Percentiles rank a stretch among this genome's conserved stretches.
Evolutionary conservation across 35 echinoderm and acorn worm species (phyloP).

Genomic region (Apostichopus parvimensis): DNA sequence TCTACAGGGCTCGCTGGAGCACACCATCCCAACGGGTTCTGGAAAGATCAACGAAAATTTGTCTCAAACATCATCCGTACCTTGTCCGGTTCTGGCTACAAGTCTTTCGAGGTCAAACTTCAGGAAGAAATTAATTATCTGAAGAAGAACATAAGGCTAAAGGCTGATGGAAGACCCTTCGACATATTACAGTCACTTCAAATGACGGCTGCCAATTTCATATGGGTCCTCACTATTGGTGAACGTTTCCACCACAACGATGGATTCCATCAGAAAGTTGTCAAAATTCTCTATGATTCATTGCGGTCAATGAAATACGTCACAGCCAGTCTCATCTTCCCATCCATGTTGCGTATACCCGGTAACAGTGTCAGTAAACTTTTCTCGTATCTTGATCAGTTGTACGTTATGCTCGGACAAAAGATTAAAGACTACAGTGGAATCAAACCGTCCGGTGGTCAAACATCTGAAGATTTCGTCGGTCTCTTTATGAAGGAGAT

Average conservation of each 20-base stretch:
- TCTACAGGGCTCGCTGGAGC: conserved; percentile 35
- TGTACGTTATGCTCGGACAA: conserved; percentile 2
- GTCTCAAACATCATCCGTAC: background rate
- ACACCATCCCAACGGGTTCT: conserved; percentile 43
- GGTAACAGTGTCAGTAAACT: conserved; percentile 34
- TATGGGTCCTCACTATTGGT: conserved; percentile 5
- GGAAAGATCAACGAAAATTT: conserved; percentile 38
- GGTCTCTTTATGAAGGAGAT: conserved; percentile 40
- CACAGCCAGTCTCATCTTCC: conserved; percentile 27
- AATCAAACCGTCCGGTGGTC: background rate
- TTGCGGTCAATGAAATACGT: conserved; percentile 44
- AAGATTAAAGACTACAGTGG: conserved; percentile 1
- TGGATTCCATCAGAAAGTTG: background rate
- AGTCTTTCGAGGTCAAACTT: conserved; percentile 20
- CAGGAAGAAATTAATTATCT: conserved; percentile 33
- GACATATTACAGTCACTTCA: conserved; percentile 7
- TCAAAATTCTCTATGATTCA: background rate
- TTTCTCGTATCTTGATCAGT: conserved; percentile 26
- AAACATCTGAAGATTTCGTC: conserved; percentile 4
- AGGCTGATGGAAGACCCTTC: conserved; percentile 3
- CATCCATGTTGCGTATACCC: conserved; percentile 16
- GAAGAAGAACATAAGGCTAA: background rate
- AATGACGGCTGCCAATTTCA: conserved; percentile 9
- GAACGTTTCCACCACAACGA: conserved; percentile 1
- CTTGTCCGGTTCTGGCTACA: conserved; percentile 22